These are phyloP conservation scores for Gallirallus australis DNA, from an alignment of 2,797 vertebrate genomes.

Conservation along the genomic window DNA sequence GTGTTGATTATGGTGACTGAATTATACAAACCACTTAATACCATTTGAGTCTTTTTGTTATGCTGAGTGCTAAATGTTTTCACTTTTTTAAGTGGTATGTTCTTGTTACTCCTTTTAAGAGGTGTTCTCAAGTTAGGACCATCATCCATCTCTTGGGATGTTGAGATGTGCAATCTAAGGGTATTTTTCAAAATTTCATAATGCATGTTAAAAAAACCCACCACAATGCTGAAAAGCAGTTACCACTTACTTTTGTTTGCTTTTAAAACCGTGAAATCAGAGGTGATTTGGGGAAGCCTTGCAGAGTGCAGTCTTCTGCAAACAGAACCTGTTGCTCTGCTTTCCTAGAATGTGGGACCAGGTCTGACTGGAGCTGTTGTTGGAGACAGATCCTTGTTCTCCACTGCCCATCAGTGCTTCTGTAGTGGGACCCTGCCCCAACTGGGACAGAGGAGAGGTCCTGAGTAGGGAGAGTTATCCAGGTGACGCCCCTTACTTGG, in stretches of 20 bases:
- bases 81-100: background rate
- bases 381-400: background rate
- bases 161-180: background rate
- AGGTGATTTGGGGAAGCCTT: background rate
- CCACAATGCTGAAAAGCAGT: background rate
- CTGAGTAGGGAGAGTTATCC: too few species aligned
- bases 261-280: background rate
- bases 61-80: background rate
- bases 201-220: background rate
- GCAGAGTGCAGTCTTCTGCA: background rate
- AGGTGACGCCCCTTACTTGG: background rate
- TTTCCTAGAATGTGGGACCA: background rate
- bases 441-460: background rate
- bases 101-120: background rate
- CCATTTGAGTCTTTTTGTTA: background rate
- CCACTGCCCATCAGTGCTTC: background rate
- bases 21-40: background rate
- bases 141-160: background rate
- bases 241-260: background rate
- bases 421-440: rapidly evolving
- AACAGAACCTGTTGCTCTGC: background rate
- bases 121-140: background rate
- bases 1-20: background rate
- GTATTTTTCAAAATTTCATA: background rate
- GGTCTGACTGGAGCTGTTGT: background rate